Evolutionary conservation across 2,113 vertebrate species (phyloP), one percentile per base, ranked within the genome.

Genomic region (Psilopsiagon aymara): DNA sequence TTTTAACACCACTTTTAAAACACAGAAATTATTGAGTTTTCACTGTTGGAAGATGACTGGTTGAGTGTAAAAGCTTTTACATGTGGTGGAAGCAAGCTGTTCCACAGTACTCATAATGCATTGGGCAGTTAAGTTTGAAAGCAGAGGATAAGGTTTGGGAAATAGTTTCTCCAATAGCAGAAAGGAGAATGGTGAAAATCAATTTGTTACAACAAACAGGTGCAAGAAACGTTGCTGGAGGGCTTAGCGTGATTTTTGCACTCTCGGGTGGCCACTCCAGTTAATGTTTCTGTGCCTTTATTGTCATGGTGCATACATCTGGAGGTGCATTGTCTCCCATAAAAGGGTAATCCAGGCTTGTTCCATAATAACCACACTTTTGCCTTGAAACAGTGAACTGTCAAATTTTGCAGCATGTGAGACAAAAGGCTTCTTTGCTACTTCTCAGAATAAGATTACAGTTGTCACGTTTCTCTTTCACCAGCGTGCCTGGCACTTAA

Each of bases 361-460:
- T 90, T 92, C 55, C 88, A 53, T 78, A 92, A 59, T 85, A 93
- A 44, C 75, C 75, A 46, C 69, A 94, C 93, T 93, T 93, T 95
- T 82, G 88, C 82, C 62, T 94, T 59, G 46, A 94, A 93, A 97
- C 92, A 97, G 84, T 93, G 55, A 86, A 81, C 67, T 94, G 68
- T 95, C 94, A 82, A 85, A 95, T 95, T 96, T 94, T 90, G 55
- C 52, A 70, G 74, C 13, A 9, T 90, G 41, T 25, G 31, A 83
- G 69, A 98, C 91, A 95, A 94, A 96, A 94, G 85, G 47, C 35
- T 77, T 49, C 68, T 83, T 95, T 86, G 46, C 66, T 92, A 2
- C n/a, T 49, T 94, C 90, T 95, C 62, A 88, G 94, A 88, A 83
- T 93, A 69, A 85, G 75, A 80, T 94, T 88, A 77, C 41, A 92